A percentile compares a stretch with the other conserved stretches of the same genome.
Evolutionary conservation across 1,140 invertebrate species (phyloP).

Genomic region (Drosophila arawakana): DNA sequence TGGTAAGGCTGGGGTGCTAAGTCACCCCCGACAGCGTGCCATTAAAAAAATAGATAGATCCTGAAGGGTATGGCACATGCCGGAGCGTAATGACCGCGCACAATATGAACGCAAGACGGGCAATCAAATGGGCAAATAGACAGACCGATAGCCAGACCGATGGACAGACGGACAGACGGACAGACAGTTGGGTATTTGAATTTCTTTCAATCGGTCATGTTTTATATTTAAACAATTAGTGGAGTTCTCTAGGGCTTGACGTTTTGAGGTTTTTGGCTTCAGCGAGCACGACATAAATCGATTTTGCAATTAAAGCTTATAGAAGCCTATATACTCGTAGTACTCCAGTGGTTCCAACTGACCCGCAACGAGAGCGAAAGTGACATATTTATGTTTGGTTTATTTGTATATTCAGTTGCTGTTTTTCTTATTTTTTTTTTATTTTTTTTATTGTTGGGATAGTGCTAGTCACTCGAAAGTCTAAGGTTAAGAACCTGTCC

Average conservation of each 20-base stretch:
- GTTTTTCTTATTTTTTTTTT: slow-evolving; percentile 18
- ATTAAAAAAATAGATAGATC: slow-evolving; percentile 51
- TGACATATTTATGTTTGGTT: slow-evolving; percentile 56
- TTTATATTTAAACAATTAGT: slow-evolving; percentile 62
- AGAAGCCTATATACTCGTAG: slow-evolving; percentile 31
- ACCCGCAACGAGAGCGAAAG: slow-evolving; percentile 60
- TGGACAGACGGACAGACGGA: neutral
- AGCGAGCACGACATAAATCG: slow-evolving; percentile 68
- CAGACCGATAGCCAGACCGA: slow-evolving; percentile 27
- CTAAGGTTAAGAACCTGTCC: slow-evolving; percentile 72
- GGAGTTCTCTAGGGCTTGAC: slow-evolving; percentile 6
- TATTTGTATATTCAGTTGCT: slow-evolving; percentile 37
- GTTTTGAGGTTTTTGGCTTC: slow-evolving; percentile 46
- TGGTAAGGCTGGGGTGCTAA: neutral
- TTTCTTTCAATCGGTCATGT: slow-evolving; percentile 42
- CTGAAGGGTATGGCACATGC: slow-evolving; percentile 23
- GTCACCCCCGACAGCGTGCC: slow-evolving; percentile 34
- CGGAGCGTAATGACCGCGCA: slow-evolving; percentile 74
- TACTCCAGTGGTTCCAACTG: slow-evolving; percentile 4
- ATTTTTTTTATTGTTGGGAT: neutral
- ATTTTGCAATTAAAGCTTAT: slow-evolving; percentile 79
- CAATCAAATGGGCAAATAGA: slow-evolving; percentile 34
- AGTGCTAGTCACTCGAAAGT: slow-evolving; percentile 25
- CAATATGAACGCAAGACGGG: slow-evolving; percentile 56
- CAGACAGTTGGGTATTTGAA: slow-evolving; percentile 23